Conservation (phyloP, 2,888 invertebrate genomes). For the Noctua pronuba region DNA sequence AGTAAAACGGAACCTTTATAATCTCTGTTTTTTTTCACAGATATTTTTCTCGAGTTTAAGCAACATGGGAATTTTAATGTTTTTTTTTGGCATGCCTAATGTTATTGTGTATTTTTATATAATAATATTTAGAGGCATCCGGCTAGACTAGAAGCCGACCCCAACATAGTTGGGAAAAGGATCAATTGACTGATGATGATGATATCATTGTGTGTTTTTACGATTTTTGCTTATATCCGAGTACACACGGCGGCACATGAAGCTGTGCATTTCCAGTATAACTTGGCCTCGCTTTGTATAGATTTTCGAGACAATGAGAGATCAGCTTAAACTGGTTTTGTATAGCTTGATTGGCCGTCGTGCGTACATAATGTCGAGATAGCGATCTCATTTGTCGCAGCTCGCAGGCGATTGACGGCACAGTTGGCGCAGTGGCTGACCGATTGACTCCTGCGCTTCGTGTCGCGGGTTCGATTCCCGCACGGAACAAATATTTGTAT, state of each 20-base stretch:
- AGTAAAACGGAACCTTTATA: neutral
- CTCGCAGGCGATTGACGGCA: no score
- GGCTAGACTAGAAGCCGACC: neutral
- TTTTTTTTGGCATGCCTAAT: neutral
- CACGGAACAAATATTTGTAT: no score
- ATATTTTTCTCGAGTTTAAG: neutral
- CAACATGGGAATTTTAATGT: neutral
- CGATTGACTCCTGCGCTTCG: no score
- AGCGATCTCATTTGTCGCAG: neutral
- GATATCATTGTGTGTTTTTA: neutral
- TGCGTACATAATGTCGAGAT: neutral
- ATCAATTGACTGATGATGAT: neutral
- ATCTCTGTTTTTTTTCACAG: neutral
- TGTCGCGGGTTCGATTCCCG: no score
- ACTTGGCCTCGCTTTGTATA: no score
- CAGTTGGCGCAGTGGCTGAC: no score
- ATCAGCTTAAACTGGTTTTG: no score
- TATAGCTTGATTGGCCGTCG: no score
- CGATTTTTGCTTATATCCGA: no score
- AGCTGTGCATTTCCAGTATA: no score
- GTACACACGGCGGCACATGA: no score
- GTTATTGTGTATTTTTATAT: neutral
- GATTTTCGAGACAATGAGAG: no score
- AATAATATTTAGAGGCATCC: neutral
- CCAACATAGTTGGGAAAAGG: neutral